Conservation (phyloP, 2,888 invertebrate genomes). For the Plutella xylostella region DNA sequence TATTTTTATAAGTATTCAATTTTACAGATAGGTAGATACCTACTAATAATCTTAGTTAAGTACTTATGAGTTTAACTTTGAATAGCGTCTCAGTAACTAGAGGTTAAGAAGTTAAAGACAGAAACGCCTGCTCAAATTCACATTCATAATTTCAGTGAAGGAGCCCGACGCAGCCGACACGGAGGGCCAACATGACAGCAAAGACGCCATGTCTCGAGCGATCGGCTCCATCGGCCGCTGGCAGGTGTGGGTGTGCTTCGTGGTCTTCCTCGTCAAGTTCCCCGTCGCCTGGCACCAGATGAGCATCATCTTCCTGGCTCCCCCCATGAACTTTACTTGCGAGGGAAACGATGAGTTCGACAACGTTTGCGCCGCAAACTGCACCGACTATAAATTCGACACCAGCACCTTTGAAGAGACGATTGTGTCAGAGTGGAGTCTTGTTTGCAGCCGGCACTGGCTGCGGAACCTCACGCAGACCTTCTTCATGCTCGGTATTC, state of each 20-base stretch:
- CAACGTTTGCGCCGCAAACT: constrained; percentile 62
- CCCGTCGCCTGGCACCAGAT: constrained; percentile 86
- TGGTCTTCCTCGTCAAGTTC: constrained; percentile 79
- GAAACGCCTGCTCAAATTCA: too few species aligned
- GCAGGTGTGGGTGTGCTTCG: constrained; percentile 78
- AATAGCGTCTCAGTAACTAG: too few species aligned
- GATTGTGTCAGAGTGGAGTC: constrained; percentile 80
- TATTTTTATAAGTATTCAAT: too few species aligned
- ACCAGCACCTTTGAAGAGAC: constrained; percentile 76
- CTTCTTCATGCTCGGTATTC: constrained; percentile 81
- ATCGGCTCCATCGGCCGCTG: constrained; percentile 81
- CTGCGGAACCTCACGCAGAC: constrained; percentile 81
- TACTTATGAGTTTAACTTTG: too few species aligned
- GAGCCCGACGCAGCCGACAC: constrained; percentile 42
- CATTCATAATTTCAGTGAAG: constrained; percentile 45
- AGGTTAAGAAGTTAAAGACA: too few species aligned
- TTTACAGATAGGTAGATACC: too few species aligned
- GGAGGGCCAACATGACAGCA: constrained; percentile 33
- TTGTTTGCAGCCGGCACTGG: constrained; percentile 76
- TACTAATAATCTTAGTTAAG: too few species aligned
- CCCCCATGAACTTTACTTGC: constrained; percentile 72
- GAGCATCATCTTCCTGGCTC: constrained; percentile 81
- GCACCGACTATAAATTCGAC: constrained; percentile 71
- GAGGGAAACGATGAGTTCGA: constrained; percentile 40
- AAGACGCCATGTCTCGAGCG: constrained; percentile 75